Evolutionary conservation across 2,888 invertebrate species (phyloP).

Genomic region (Leptogaster cylindrica): DNA sequence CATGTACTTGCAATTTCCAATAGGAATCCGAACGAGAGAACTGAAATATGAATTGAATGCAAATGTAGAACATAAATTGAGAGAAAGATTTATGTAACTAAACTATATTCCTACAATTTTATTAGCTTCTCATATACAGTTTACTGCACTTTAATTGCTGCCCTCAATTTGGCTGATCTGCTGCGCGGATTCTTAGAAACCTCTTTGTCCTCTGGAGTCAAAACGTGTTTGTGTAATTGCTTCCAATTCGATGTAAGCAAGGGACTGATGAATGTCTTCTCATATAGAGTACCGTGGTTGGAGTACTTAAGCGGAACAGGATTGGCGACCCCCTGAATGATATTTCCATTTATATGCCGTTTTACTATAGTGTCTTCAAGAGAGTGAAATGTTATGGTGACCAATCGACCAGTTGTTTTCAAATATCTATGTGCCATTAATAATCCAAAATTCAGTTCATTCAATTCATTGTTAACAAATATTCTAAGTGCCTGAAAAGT

Average conservation of each 20-base stretch:
- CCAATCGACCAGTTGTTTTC: slow-evolving; percentile 77
- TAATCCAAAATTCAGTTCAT: slow-evolving; percentile 91
- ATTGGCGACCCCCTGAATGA: slow-evolving; percentile 75
- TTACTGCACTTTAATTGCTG: slow-evolving; percentile 72
- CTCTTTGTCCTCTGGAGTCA: slow-evolving; percentile 76
- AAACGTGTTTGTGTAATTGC: slow-evolving; percentile 80
- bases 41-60: too few species aligned
- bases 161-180: slow-evolving; percentile 87
- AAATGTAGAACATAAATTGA: too few species aligned
- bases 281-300: slow-evolving; percentile 68
- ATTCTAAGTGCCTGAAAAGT: slow-evolving; percentile 92
- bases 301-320: slow-evolving; percentile 75
- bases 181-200: slow-evolving; percentile 80
- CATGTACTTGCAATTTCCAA: too few species aligned
- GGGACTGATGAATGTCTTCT: slow-evolving; percentile 67
- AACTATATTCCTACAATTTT: too few species aligned
- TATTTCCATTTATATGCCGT: slow-evolving; percentile 80
- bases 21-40: too few species aligned
- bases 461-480: slow-evolving; percentile 95
- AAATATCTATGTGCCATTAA: slow-evolving; percentile 77
- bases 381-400: slow-evolving; percentile 89
- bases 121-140: too few species aligned
- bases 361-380: slow-evolving; percentile 94
- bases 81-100: too few species aligned
- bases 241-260: slow-evolving; percentile 76